phyloP scores from a whole-genome alignment of 2,113 vertebrate genomes.

The Hoplias malabaricus region DNA sequence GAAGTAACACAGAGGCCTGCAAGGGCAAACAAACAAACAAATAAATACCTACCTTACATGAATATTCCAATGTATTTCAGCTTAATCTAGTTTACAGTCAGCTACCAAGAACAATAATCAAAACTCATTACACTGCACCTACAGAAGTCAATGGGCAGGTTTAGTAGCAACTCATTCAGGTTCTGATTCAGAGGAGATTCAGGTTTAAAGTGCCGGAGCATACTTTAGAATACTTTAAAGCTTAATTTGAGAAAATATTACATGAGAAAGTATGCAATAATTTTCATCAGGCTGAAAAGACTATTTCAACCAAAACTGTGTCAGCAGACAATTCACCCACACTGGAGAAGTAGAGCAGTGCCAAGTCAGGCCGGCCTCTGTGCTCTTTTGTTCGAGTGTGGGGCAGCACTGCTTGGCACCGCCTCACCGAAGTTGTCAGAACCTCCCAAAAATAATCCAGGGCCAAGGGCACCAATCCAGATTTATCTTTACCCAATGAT shows the following conservation, averaged over 20 bases:
- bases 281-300: background rate
- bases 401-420: constrained; percentile 32
- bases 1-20: constrained; percentile 35
- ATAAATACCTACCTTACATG: background rate
- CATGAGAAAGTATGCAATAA: background rate
- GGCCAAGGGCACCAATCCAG: background rate
- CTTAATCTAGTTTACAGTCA: too few species aligned
- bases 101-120: too few species aligned
- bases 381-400: constrained; percentile 32
- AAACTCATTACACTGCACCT: too few species aligned
- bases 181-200: too few species aligned
- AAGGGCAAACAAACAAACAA: background rate
- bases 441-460: background rate
- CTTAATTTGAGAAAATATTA: background rate
- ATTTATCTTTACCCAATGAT: background rate
- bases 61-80: too few species aligned
- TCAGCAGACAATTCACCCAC: background rate
- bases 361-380: constrained; percentile 17
- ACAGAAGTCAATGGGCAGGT: too few species aligned
- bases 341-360: background rate
- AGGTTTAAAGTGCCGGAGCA: too few species aligned
- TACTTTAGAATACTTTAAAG: too few species aligned
- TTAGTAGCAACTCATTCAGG: too few species aligned
- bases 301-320: background rate
- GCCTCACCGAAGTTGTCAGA: background rate